Percentiles rank a stretch among this genome's conserved stretches.
Conservation (phyloP, 1,140 invertebrate genomes). For the Asbolus verrucosus region DNA sequence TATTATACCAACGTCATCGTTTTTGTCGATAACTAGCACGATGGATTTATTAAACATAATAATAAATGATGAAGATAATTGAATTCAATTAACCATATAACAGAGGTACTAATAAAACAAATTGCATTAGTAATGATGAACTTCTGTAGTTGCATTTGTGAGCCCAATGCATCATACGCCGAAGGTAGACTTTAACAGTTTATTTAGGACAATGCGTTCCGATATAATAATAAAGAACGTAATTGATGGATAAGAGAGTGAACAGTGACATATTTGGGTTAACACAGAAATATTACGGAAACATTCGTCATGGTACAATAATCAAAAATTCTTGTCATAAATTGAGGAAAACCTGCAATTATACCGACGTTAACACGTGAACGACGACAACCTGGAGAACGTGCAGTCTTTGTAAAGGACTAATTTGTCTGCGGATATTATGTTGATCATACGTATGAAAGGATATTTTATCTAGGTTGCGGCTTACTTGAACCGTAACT, state of each 20-base stretch:
- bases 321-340: background rate
- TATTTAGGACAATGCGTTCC: background rate
- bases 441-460: background rate
- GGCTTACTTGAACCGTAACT: background rate
- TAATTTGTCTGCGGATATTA: conserved; percentile 10
- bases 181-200: too few species aligned
- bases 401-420: conserved; percentile 2
- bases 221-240: background rate
- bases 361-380: background rate
- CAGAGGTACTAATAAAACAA: conserved; percentile 1
- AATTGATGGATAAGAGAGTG: background rate
- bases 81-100: conserved; percentile 1
- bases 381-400: background rate
- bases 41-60: background rate
- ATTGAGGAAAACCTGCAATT: conserved; percentile 2
- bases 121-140: background rate
- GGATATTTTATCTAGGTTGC: conserved; percentile 6
- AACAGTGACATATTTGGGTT: background rate
- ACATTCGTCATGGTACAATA: background rate
- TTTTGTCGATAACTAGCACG: background rate
- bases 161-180: conserved; percentile 3
- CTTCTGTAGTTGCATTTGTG: conserved; percentile 11
- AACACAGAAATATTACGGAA: background rate
- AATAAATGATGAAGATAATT: conserved; percentile 17
- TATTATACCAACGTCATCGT: conserved; percentile 1